Evolutionary conservation across 1,140 invertebrate species (phyloP).

Genomic region (Rhagoletis pomonella): DNA sequence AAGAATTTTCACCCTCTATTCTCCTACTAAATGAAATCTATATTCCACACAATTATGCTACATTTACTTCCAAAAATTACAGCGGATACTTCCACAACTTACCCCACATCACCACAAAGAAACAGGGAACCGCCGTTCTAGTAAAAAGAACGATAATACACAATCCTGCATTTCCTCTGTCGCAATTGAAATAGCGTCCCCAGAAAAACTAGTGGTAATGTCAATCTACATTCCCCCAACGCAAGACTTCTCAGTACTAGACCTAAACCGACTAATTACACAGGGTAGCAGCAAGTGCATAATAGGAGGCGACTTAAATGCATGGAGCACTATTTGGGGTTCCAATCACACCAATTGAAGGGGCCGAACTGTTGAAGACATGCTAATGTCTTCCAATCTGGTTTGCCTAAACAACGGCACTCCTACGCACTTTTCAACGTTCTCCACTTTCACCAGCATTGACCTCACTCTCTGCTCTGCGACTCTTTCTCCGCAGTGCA

Average conservation of each 20-base stretch:
- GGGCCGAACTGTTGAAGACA: not conserved
- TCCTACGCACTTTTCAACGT: conserved; percentile 12
- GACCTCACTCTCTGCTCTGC: not conserved
- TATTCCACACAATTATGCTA: not conserved
- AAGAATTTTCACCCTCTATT: too few species aligned
- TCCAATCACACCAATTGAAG: not conserved
- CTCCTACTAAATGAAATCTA: not conserved
- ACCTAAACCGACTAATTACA: not conserved
- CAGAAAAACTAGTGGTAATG: too few species aligned
- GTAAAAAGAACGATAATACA: too few species aligned
- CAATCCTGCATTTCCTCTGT: too few species aligned
- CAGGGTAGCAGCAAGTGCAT: not conserved
- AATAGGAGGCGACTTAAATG: not conserved
- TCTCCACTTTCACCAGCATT: not conserved
- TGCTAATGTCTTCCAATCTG: not conserved
- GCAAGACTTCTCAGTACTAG: not conserved
- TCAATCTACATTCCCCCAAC: too few species aligned
- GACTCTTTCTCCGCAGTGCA: not conserved
- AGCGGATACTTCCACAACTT: not conserved
- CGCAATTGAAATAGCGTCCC: too few species aligned
- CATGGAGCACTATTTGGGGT: not conserved
- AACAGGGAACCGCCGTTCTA: too few species aligned
- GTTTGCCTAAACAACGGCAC: not conserved
- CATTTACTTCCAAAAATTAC: not conserved
- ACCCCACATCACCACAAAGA: too few species aligned